These are phyloP conservation scores for Prenolepis imparis DNA, from an alignment of 2,888 invertebrate genomes.

Conservation along the genomic window DNA sequence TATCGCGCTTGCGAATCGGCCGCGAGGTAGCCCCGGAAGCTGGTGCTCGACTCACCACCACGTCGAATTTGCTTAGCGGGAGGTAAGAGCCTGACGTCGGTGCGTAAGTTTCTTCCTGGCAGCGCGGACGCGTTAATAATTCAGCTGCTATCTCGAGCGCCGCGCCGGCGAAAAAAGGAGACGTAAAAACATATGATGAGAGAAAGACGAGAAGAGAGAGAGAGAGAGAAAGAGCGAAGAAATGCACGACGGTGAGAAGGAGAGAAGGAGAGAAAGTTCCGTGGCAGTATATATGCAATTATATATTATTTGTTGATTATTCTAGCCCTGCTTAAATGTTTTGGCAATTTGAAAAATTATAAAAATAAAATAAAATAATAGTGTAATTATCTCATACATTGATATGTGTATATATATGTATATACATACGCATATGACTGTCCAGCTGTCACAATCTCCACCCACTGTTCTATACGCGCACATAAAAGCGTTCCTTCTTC, in stretches of 20 bases:
- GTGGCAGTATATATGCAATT: slow-evolving; percentile 33
- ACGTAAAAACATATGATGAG: slow-evolving; percentile 56
- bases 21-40: slow-evolving; percentile 65
- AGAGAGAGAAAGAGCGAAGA: slow-evolving; percentile 55
- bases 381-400: neutral
- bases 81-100: slow-evolving; percentile 48
- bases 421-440: slow-evolving; percentile 55
- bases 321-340: slow-evolving; percentile 18
- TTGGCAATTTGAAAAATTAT: neutral
- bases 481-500: slow-evolving; percentile 36
- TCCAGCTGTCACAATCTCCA: slow-evolving; percentile 62
- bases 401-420: neutral
- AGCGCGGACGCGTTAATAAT: slow-evolving; percentile 59
- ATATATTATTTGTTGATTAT: slow-evolving; percentile 28
- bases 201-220: too few relatives aligned
- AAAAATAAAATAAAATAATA: neutral
- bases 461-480: slow-evolving; percentile 42
- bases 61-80: slow-evolving; percentile 27
- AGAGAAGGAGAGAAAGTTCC: slow-evolving; percentile 69
- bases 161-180: slow-evolving; percentile 59
- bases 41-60: slow-evolving; percentile 43
- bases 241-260: slow-evolving; percentile 43
- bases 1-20: slow-evolving; percentile 35
- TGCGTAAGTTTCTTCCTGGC: slow-evolving; percentile 56
- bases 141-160: slow-evolving; percentile 46